Conservation (phyloP, 2,888 invertebrate species). For the Griposia aprilina region DNA sequence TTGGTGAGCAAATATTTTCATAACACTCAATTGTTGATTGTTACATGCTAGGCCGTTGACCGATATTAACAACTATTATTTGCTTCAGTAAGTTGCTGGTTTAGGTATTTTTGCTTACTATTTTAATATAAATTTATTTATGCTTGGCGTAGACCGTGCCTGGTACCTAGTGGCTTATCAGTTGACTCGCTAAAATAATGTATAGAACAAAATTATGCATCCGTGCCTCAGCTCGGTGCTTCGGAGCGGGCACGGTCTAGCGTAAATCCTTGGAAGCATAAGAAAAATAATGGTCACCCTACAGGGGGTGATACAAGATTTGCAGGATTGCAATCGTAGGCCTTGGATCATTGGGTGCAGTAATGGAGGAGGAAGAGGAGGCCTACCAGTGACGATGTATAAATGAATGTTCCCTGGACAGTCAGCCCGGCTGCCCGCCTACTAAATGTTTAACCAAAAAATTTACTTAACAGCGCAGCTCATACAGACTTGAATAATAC, state of each 20-base stretch:
- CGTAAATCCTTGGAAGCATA: not conserved
- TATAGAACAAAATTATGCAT: not conserved
- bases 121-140: not conserved
- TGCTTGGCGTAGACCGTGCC: not conserved
- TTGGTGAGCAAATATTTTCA: constrained; percentile 59
- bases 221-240: not conserved
- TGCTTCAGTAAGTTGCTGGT: not conserved
- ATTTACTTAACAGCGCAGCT: not conserved
- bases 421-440: too few relatives aligned
- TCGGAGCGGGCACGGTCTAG: not conserved
- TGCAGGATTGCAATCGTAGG: not conserved
- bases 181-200: not conserved
- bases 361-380: not conserved
- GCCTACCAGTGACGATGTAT: not conserved
- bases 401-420: not conserved
- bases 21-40: constrained; percentile 42
- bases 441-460: not conserved
- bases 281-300: not conserved
- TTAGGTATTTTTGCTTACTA: not conserved
- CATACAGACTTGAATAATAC: not conserved
- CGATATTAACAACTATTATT: constrained; percentile 30
- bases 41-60: constrained; percentile 27
- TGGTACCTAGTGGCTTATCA: not conserved
- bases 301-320: not conserved
- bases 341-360: not conserved